Evolutionary conservation across 2,113 vertebrate genomes (phyloP), one percentile per base, ranked within the genome.

Genomic region (Synodontis membranacea): DNA sequence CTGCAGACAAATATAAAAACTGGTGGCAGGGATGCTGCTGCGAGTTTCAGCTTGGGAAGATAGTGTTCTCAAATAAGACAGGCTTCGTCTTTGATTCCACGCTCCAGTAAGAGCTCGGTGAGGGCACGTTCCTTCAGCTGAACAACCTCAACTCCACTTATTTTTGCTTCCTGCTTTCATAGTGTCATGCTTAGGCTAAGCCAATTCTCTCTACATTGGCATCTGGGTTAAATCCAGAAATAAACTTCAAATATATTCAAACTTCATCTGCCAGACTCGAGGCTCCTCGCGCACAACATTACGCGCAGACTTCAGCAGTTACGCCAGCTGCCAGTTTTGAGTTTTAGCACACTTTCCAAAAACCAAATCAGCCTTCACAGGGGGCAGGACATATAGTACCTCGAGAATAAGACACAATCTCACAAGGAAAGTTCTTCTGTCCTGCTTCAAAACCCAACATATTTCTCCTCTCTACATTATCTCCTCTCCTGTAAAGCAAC

Each of bases 1-100:
- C 80, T 52, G 56, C 50, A 78, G 82, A 83, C 48, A 80, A 66
- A 58, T 80, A 85, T 85, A 60, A 84, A 58, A 62, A 19, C 46
- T 68, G 84, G 60, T 42, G 52, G n/a, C 25, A 82, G 80, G 23
- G 23, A 62, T 50, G 44, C 80, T 81, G 80, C 80, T 85, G 58
- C 25, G 54, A 85, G 74, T 50, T 62, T 62, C 50, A 48, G 72
- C 52, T 85, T 39, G 15, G 42, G 34, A 54, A 64, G 68, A 83
- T 50, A 39, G 31, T 37, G 52, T 37, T 52, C 23, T 34, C 79
- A 12, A 42, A 74, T 82, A 56, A 74, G 25, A 86, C 39, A 60
- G 80, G n/a, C 23, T 46, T 82, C 19, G 46, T 72, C 82, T 83
- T 68, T 83, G 44, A 68, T 83, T 80, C 34, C 52, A 46, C 52